Evolutionary conservation across 2,113 vertebrate species (phyloP), one percentile per base, ranked within the genome.

Genomic region (Pelmatolapia mariae): DNA sequence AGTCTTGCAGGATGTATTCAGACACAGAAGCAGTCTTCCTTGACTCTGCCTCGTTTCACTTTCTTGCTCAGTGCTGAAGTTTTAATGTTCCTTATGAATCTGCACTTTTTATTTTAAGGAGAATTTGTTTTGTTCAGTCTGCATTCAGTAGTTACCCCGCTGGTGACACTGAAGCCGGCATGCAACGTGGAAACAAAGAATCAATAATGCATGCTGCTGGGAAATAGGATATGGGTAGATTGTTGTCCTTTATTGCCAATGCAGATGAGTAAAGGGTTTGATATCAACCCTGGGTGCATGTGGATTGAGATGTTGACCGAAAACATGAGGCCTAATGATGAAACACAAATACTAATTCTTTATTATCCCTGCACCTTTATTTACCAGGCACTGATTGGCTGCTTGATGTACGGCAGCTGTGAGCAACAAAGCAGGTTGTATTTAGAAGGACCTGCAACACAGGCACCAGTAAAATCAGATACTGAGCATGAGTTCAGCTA

Each of bases 1-100:
- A 94, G 73, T 33, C 89, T 87, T 54, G 91, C 86, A 90, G 78
- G 83, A 59, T 83, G 36, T 22, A 50, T 80, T 86, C 47, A 85
- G 24, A 89, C 50, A 79, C 80, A 83, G 50, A 71, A 40, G 40
- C 36, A 13, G 26, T 80, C 47, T 45, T 68, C 7, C 4, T 11
- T 18, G 16, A 47, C 43, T 31, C 15, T 73, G 22, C 68, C 40
- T 43, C 22, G 0, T 80, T 26, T 53, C 50, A 6, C 47, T 9
- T 47, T 66, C 31, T 36, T n/a, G 8, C 3, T 57, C 18, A 22
- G 61, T 47, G 54, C 10, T 6, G 8, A 26, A 22, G 33, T 79
- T 40, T n/a, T 40, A 45, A 80, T 50, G 13, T 29, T 13, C n/a
- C 33, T 47, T 19, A 26, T 5, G 18, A n/a, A 24, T 59, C 19